Base-by-base conservation (phyloP, 2,797 vertebrate genomes). In the Amphiprion clarkii region DNA sequence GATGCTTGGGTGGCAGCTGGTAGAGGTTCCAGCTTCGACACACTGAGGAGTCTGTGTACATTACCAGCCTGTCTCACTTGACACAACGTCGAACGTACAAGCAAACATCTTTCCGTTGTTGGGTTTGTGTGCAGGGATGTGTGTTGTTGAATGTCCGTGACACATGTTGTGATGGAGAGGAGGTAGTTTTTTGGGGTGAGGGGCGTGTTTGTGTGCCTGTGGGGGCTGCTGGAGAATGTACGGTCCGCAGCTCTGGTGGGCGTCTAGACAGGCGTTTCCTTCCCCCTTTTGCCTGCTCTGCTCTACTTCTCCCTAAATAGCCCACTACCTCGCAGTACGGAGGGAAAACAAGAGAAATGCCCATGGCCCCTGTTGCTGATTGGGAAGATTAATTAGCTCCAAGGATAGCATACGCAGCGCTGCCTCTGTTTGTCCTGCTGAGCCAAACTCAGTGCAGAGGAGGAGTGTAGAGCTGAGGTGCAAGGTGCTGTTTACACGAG, bases 231-330 rank as follows among this genome's bases (percentile, higher is more conserved):
- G 94, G 94, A 93, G 93, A 95, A 92, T 94, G 92, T 94, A 93
- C 68, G 70, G 77, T 76, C 87, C 46, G 69, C 79, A 84, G 90
- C 92, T 89, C 89, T 91, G 92, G 90, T 93, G 86, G 93, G 92
- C 82, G 95, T 95, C 94, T 95, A 95, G 95, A 95, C 94, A 94
- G 94, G 88, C 91, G 90, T 95, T 95, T 95, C 95, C 95, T 95
- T 95, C 94, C 94, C 89, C 91, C 27, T 27, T 31, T 81, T 60
- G 81, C 83, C 82, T 84, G 89, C 90, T 93, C 93, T 94, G 92
- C 88, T 92, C 91, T 94, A 75, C 92, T 91, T 95, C 93, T 94
- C 82, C 87, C 91, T 91, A 93, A 95, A 93, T 93, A 94, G 92
- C 87, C 87, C 89, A 85, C 75, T 78, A 27, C 85, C 65, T 81